A percentile compares a stretch with the other conserved stretches of the same genome.
phyloP scores from a whole-genome alignment of 2,113 vertebrate genomes.

The Microtus pennsylvanicus region DNA sequence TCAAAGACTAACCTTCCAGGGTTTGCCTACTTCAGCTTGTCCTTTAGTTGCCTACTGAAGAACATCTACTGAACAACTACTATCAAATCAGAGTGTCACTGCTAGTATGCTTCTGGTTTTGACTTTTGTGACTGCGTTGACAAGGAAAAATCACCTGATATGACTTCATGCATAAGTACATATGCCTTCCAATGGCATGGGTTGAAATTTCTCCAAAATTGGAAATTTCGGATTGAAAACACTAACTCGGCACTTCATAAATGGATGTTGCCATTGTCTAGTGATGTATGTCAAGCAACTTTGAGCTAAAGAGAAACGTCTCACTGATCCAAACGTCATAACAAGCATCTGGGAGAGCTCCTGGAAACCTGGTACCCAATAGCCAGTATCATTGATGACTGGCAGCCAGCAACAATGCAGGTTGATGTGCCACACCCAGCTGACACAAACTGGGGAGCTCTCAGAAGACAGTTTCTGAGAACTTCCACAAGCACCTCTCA shows the following conservation, averaged over 20 bases:
- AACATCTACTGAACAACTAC: not conserved
- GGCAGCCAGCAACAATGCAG: not conserved
- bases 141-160: not conserved
- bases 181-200: not conserved
- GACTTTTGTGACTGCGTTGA: not conserved
- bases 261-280: not conserved
- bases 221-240: not conserved
- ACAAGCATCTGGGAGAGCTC: not conserved
- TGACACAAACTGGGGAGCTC: not conserved
- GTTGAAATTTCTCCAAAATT: slow-evolving; percentile 19
- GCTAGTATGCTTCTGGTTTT: not conserved
- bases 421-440: not conserved
- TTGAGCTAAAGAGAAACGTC: slow-evolving; percentile 24
- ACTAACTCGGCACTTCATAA: not conserved
- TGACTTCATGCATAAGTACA: slow-evolving; percentile 13
- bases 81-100: not conserved
- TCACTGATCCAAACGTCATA: slow-evolving; percentile 20
- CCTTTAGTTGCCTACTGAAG: not conserved
- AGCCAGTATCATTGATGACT: not conserved
- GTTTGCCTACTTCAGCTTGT: not conserved
- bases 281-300: slow-evolving; percentile 39
- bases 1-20: not conserved
- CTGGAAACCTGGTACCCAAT: not conserved
- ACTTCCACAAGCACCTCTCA: slow-evolving; percentile 8
- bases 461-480: not conserved